Evolutionary conservation across 2,797 vertebrate genomes (phyloP).

Genomic region (Pangasius larnaudii): DNA sequence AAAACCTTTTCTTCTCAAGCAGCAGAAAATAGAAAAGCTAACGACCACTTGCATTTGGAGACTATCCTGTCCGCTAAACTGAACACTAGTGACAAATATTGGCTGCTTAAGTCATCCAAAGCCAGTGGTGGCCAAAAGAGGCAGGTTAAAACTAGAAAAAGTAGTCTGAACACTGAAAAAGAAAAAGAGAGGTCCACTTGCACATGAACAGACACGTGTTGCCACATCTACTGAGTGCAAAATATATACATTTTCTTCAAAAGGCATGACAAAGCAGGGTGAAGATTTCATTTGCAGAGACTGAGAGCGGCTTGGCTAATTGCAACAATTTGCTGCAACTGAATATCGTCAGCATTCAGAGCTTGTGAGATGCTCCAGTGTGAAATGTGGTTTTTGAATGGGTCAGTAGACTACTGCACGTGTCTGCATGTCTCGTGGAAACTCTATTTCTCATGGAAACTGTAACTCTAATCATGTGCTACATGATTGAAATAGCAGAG

Average conservation of each 20-base stretch:
- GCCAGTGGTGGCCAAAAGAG: constrained; percentile 53
- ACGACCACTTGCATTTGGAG: constrained; percentile 56
- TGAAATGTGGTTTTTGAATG: constrained; percentile 72
- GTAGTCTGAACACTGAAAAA: constrained; percentile 47
- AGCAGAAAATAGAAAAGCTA: constrained; percentile 41
- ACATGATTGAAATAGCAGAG: constrained; percentile 72
- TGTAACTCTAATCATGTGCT: constrained; percentile 63
- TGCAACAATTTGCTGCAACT: constrained; percentile 57
- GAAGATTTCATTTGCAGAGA: constrained; percentile 66
- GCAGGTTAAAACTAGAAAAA: constrained; percentile 46
- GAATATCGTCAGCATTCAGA: constrained; percentile 61
- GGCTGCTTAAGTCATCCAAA: constrained; percentile 59
- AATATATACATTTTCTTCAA: constrained; percentile 55
- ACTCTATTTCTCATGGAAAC: constrained; percentile 54
- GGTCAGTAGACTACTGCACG: constrained; percentile 77
- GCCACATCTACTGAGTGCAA: constrained; percentile 58
- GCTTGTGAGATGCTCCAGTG: constrained; percentile 56
- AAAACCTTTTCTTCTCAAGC: not conserved
- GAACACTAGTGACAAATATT: constrained; percentile 64
- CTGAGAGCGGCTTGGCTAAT: constrained; percentile 64
- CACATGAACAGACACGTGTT: constrained; percentile 62
- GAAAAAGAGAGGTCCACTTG: constrained; percentile 59
- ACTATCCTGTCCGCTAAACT: constrained; percentile 58
- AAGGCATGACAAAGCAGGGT: constrained; percentile 58
- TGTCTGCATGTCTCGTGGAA: constrained; percentile 64